Evolutionary conservation across 1,140 invertebrate genomes (phyloP).

Genomic region (Myzus persicae): DNA sequence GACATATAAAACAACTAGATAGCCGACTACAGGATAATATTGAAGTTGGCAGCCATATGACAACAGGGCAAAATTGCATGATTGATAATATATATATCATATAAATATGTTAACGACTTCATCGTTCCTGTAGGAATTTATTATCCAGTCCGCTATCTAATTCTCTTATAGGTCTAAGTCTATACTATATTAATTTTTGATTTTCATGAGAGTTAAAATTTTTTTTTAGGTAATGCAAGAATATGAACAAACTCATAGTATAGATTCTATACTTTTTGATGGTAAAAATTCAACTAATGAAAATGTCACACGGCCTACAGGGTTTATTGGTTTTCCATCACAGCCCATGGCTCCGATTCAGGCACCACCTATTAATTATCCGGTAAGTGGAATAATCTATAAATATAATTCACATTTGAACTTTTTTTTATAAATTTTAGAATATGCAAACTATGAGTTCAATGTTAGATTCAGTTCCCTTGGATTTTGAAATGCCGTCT

Average conservation of each 20-base stretch:
- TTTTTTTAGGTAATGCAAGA: conserved; percentile 76
- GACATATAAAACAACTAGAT: no score
- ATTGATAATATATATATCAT: no score
- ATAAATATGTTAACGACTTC: no score
- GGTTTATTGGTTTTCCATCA: conserved; percentile 80
- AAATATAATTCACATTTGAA: conserved; percentile 10
- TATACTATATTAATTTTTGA: neutral
- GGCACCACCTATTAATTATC: conserved; percentile 69
- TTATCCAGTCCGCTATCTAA: no score
- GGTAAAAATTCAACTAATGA: conserved; percentile 26
- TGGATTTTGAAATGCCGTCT: conserved; percentile 51
- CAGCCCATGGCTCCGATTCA: conserved; percentile 69
- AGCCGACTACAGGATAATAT: no score
- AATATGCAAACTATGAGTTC: conserved; percentile 52
- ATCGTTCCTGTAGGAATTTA: no score
- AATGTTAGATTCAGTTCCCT: conserved; percentile 45
- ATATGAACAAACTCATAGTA: conserved; percentile 69
- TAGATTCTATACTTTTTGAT: conserved; percentile 84
- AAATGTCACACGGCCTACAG: conserved; percentile 70
- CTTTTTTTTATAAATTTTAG: neutral
- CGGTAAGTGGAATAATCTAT: conserved; percentile 64
- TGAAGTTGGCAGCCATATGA: no score
- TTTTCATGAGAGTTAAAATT: neutral
- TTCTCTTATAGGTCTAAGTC: no score
- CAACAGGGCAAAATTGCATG: no score